Base-by-base conservation (phyloP, 2,888 invertebrate genomes). In the Baronia brevicornis region DNA sequence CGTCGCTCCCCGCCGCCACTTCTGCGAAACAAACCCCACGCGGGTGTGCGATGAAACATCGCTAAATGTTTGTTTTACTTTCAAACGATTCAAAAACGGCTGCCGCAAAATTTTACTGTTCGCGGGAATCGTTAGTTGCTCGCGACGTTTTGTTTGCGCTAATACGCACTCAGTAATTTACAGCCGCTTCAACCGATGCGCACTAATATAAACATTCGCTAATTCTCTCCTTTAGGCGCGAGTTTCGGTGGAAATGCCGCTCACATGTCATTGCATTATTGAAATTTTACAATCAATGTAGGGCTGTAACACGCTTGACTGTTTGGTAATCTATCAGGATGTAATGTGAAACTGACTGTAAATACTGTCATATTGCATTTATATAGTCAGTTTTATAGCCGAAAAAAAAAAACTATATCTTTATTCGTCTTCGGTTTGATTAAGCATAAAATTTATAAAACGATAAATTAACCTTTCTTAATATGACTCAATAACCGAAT, bases 41-140 rank as follows among this genome's bases (percentile, higher is more conserved):
- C 62, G 73, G 69, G 77, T 75, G 75, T 77, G 77, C 59, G 57
- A 64, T 71, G 61, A 68, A 74, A 68, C 71, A 72, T 67, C 59
- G 60, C 48, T 59, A 51, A 57, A 57, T 77, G 71, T 79, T 79
- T 78, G 71, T 80, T 79, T 80, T 69, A 62, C 62, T 71, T 74
- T 65, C 62, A 47, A 61, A 61, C 67, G 62, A 66, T 74, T 70
- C 68, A 68, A 70, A 71, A 71, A 68, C 55, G 63, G 71, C 67
- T 68, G 59, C 67, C 63, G 70, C 73, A 60, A 64, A 71, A 61
- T 68, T 74, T 70, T 60, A 71, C 63, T 60, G 63, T 68, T 73
- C 61, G 46, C 61, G 45, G 61, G 67, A 75, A 77, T 63, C 61
- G 54, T 56, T 59, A 50, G 57, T 53, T 54, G 45, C 41, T 42